A percentile compares a stretch with the other conserved stretches of the same genome.
Conservation (phyloP, 2,113 vertebrate genomes). For the Lamprologus sp. region DNA sequence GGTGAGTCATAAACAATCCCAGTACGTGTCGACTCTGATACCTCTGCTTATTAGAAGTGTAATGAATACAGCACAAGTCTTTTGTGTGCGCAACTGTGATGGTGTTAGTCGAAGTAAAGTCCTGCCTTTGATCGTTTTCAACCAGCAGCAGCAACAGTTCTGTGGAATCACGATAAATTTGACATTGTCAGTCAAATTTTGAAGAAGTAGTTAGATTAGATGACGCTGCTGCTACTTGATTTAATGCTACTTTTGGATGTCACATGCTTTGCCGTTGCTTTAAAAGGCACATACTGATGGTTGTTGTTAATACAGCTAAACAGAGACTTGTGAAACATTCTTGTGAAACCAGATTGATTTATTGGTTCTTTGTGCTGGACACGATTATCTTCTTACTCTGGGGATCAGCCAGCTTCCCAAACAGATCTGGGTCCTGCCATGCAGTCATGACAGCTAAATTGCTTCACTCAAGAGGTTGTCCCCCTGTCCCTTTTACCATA, state of each 20-base stretch:
- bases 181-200: neutral
- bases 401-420: constrained; percentile 77
- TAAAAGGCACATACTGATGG: constrained; percentile 62
- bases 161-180: neutral
- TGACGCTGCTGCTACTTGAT: neutral
- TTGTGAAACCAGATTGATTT: constrained; percentile 91
- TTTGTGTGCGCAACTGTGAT: neutral
- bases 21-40: constrained; percentile 55
- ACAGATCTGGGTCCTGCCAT: constrained; percentile 77
- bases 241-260: neutral
- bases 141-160: neutral
- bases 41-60: constrained; percentile 55
- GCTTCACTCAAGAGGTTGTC: constrained; percentile 70
- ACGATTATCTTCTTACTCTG: constrained; percentile 82
- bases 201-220: neutral
- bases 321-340: constrained; percentile 74
- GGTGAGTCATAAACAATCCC: constrained; percentile 61
- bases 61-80: constrained; percentile 50
- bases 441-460: constrained; percentile 77
- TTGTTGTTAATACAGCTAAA: constrained; percentile 74
- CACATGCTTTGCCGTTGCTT: constrained; percentile 45
- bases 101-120: neutral
- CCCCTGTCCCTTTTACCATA: constrained; percentile 56
- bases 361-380: constrained; percentile 80
- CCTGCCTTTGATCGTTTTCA: neutral